phyloP scores from a whole-genome alignment of 2,113 vertebrate genomes.

The Seriola dumerili region DNA sequence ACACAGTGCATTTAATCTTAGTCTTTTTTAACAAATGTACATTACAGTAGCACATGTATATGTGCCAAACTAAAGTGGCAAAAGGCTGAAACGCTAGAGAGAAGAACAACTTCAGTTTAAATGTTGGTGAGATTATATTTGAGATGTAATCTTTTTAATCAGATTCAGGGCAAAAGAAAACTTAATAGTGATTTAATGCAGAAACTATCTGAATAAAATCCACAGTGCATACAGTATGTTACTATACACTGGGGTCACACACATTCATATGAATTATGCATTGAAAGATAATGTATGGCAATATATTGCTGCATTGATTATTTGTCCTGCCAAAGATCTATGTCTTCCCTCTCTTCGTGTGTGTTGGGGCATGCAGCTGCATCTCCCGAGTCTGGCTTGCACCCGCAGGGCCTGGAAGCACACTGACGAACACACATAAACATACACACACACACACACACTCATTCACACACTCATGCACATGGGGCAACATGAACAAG shows the following conservation, averaged over 20 bases:
- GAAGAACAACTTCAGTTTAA: not conserved
- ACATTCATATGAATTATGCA: slow-evolving; percentile 15
- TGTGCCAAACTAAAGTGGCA: not conserved
- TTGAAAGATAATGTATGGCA: slow-evolving; percentile 27
- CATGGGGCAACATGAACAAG: slow-evolving; percentile 59
- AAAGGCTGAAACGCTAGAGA: too few species aligned
- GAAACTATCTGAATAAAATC: not conserved
- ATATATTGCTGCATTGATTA: slow-evolving; percentile 31
- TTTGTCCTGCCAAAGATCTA: slow-evolving; percentile 27
- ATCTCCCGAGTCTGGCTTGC: slow-evolving; percentile 44
- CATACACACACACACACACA: slow-evolving; percentile 30
- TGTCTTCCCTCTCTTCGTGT: slow-evolving; percentile 38
- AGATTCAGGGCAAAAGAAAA: not conserved
- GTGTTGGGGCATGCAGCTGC: slow-evolving; percentile 70
- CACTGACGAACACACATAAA: slow-evolving; percentile 41
- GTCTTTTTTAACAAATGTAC: not conserved
- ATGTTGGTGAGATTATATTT: not conserved
- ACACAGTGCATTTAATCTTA: not conserved
- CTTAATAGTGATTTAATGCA: not conserved
- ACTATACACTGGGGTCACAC: not conserved
- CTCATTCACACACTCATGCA: slow-evolving; percentile 35
- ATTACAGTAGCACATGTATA: not conserved
- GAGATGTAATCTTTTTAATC: not conserved
- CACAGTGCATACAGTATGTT: not conserved
- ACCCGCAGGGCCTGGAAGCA: slow-evolving; percentile 61